Evolutionary conservation across 2,113 vertebrate genomes (phyloP), one percentile per base, ranked within the genome.

Genomic region (Sorex fumeus): DNA sequence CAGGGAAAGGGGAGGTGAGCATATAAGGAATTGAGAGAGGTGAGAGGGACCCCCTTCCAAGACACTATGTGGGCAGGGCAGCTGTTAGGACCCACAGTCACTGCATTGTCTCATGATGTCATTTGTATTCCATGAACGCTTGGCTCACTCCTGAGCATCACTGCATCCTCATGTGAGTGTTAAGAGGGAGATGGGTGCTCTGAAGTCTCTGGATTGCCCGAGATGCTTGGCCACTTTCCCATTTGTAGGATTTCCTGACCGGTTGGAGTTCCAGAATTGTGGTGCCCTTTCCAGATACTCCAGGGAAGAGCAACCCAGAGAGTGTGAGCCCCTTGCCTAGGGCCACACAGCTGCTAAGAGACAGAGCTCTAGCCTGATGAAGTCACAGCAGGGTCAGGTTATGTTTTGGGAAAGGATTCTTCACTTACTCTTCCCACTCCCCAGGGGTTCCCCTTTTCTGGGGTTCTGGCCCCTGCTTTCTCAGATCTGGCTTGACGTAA

Each of bases 281-380:
- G 30, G 71, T 30, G 50, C 21, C 77, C 53, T 47, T 36, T 70
- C 32, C 50, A 0, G 57, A 60, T 12, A n/a, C 66, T 78, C 60
- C 32, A 78, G 74, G 89, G 64, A 60, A 40, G 5, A 91, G 81
- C 66, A 30, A 13, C 53, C 74, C 94, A 72, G 93, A 90, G 82
- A 69, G n/a, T 36, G 62, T 32, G 88, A 76, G 23, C 9, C 60
- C 60, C 36, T n/a, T 47, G 36, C 12, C 7, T 66, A 36, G 36
- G 47, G 66, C 36, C 92, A 86, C 88, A 79, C 28, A 85, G 91
- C 70, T 83, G 32, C 72, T 30, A 34, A 43, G 67, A 30, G 36
- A 71, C 32, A 12, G 30, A n/a, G 53, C n/a, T 60, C 88, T 87
- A 91, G 45, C 53, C 21, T 57, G 64, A 27, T 21, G 4, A 21